Percentiles rank a stretch among this genome's conserved stretches.
Conservation (phyloP, 2,888 invertebrate genomes). For the Chloromyia formosa region DNA sequence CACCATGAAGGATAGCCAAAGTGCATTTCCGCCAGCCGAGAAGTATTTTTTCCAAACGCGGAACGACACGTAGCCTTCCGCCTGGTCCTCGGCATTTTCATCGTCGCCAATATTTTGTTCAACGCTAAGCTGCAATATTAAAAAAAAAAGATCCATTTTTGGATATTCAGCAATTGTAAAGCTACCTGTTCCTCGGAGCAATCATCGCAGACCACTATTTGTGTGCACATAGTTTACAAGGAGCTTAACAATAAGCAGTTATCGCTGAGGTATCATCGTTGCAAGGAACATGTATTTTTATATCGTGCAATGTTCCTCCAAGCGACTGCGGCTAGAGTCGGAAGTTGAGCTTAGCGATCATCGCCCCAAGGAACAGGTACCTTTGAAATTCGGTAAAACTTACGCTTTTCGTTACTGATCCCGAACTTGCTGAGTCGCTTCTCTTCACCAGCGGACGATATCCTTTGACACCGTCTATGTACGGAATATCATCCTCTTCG, state of each 20-base stretch:
- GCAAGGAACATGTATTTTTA: too few relatives aligned
- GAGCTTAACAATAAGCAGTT: too few relatives aligned
- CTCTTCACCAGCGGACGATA: slow-evolving; percentile 57
- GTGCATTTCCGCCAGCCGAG: slow-evolving; percentile 65
- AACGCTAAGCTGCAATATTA: slow-evolving; percentile 54
- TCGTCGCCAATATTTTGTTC: slow-evolving; percentile 55
- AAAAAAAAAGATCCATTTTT: too few relatives aligned
- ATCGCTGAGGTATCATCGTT: too few relatives aligned
- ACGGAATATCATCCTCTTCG: slow-evolving; percentile 63
- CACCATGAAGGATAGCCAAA: slow-evolving; percentile 64
- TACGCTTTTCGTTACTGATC: slow-evolving; percentile 58
- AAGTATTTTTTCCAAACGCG: slow-evolving; percentile 65
- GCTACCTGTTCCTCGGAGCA: too few relatives aligned
- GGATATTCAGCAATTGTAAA: too few relatives aligned
- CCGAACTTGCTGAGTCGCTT: slow-evolving; percentile 53
- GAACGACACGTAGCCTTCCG: slow-evolving; percentile 62
- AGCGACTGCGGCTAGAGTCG: too few relatives aligned
- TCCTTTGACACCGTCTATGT: slow-evolving; percentile 61
- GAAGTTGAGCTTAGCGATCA: too few relatives aligned
- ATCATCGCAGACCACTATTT: too few relatives aligned
- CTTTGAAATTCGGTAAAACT: slow-evolving; percentile 29
- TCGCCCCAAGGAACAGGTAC: too few relatives aligned
- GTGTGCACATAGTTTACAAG: too few relatives aligned
- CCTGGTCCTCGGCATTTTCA: slow-evolving; percentile 61
- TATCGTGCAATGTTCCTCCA: too few relatives aligned